Conservation (phyloP, 2,113 vertebrate species). For the Brachyhypopomus gauderio region DNA sequence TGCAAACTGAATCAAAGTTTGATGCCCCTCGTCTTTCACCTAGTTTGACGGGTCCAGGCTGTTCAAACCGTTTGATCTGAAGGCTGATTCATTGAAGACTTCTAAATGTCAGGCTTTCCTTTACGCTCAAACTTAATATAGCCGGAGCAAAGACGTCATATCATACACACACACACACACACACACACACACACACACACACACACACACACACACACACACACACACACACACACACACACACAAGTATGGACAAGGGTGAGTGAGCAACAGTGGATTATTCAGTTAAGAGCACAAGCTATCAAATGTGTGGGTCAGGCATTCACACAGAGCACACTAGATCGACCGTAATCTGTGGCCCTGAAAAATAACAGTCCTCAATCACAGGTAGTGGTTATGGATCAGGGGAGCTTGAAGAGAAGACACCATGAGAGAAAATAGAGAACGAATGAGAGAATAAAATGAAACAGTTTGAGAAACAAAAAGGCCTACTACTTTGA, state of each 20-base stretch:
- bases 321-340: not conserved
- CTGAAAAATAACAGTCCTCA: not conserved
- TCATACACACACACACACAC: not conserved
- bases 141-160: not conserved
- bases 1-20: constrained; percentile 47
- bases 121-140: constrained; percentile 33
- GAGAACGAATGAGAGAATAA: too few relatives aligned
- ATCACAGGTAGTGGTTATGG: not conserved
- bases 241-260: constrained; percentile 14
- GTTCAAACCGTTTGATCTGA: constrained; percentile 28
- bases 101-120: constrained; percentile 43
- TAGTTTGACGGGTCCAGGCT: constrained; percentile 34
- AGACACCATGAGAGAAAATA: not conserved
- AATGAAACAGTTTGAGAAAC: too few relatives aligned
- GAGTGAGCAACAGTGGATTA: constrained; percentile 1
- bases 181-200: too few relatives aligned
- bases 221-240: not conserved
- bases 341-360: not conserved
- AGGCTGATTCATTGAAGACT: constrained; percentile 38
- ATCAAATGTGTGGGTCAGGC: not conserved
- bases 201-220: too few relatives aligned
- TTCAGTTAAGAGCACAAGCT: not conserved
- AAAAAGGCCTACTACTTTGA: not conserved
- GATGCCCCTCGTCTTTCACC: constrained; percentile 42
- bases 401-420: not conserved